Conservation (phyloP, 2,113 vertebrate species). For the Sinocyclocheilus rhinocerous region DNA sequence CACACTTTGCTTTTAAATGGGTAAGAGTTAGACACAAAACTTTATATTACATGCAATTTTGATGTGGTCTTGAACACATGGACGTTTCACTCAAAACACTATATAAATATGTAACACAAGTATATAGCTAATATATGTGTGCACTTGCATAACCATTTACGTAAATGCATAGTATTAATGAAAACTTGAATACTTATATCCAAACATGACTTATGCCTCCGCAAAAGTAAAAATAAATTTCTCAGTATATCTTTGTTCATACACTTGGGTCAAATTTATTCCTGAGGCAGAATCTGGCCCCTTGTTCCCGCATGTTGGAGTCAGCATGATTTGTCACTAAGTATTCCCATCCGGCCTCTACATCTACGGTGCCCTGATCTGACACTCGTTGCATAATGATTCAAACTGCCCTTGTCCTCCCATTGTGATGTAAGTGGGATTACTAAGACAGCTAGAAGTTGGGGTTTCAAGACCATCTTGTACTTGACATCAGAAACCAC, state of each 20-base stretch:
- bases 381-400: conserved; percentile 31
- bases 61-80: neutral
- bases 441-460: neutral
- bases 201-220: neutral
- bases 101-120: too few relatives aligned
- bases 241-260: conserved; percentile 3
- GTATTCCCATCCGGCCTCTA: conserved; percentile 36
- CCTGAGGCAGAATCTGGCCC: conserved; percentile 11
- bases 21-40: too few relatives aligned
- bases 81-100: neutral
- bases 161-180: neutral
- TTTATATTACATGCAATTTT: neutral
- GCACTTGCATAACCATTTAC: neutral
- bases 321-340: conserved; percentile 39
- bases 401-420: conserved; percentile 23
- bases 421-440: neutral
- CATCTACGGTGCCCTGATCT: conserved; percentile 19
- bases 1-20: too few relatives aligned
- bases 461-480: neutral
- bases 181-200: neutral
- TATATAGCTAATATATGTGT: neutral
- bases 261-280: conserved; percentile 27
- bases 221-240: neutral
- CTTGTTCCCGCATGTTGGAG: conserved; percentile 17
- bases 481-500: neutral